Evolutionary conservation across 2,888 invertebrate species (phyloP), one percentile per base, ranked within the genome.

Genomic region (Philaethria dido): DNA sequence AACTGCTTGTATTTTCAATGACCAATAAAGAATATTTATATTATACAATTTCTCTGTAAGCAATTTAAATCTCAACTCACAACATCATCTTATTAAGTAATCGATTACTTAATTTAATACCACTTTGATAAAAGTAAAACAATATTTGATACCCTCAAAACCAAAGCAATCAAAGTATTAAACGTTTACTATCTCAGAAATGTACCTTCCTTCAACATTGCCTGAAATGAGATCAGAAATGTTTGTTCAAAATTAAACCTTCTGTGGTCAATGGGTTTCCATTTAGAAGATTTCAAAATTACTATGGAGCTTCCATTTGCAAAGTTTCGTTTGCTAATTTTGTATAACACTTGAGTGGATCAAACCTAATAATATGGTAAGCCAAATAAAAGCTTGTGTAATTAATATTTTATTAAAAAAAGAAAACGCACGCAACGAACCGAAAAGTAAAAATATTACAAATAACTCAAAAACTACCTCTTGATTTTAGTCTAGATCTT

Each of bases 251-350:
- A 29, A 54, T 25, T 14, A 22, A 54, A 29, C 29, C 25, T 47
- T 62, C 39, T 33, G 52, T 52, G 42, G 57, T 36, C 54, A 36
- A 54, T 18, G 54, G 54, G 33, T 57, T 42, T 42, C 16, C 16
- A 57, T 57, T 14, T 20, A 42, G 42, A 18, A 36, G 39, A 18
- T 13, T 33, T 18, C 9, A 1, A 16, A 33, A 54, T 48, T 3
- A 33, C n/a, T 18, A 54, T 16, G 3, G 29, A 13, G 11, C 2
- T 36, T 33, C 6, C 6, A 3, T 18, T 11, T 16, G 9, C 33
- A 54, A 54, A 54, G 13, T 47, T 47, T 20, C 13, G 1, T 8
- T 29, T 29, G 29, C 6, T 29, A 29, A 29, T n/a, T n/a, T n/a
- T n/a, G n/a, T n/a, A n/a, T n/a, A n/a, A n/a, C n/a, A n/a, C n/a